A percentile compares a stretch with the other conserved stretches of the same genome.
These are phyloP conservation scores for Sialis fuliginosa DNA, from an alignment of 2,888 invertebrate genomes.

Conservation along the genomic window DNA sequence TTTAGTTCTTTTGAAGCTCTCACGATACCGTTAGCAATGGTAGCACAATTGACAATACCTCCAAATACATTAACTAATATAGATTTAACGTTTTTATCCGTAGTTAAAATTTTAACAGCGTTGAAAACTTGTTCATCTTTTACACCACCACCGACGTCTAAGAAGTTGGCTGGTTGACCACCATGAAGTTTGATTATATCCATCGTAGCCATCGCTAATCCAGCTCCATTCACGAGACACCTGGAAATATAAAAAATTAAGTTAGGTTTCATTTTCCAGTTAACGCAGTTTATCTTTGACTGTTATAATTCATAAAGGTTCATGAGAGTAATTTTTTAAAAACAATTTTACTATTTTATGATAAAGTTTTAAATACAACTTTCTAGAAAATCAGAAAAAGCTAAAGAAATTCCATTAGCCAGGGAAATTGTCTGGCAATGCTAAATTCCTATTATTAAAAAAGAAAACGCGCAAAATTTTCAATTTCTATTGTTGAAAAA, in stretches of 20 bases:
- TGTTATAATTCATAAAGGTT: too few relatives aligned
- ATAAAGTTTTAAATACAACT: too few relatives aligned
- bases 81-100: slow-evolving; percentile 77
- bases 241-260: slow-evolving; percentile 16
- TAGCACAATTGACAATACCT: slow-evolving; percentile 96
- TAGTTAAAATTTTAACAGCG: slow-evolving; percentile 78
- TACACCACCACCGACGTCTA: slow-evolving; percentile 94
- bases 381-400: too few relatives aligned
- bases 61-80: slow-evolving; percentile 98
- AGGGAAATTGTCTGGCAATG: too few relatives aligned
- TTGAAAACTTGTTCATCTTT: slow-evolving; percentile 85
- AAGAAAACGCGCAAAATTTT: too few relatives aligned
- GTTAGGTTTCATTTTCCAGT: not conserved
- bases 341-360: too few relatives aligned
- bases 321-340: too few relatives aligned
- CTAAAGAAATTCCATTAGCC: too few relatives aligned
- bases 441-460: too few relatives aligned
- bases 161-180: slow-evolving; percentile 93
- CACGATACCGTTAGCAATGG: slow-evolving; percentile 89
- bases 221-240: slow-evolving; percentile 90
- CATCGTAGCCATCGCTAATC: slow-evolving; percentile 99
- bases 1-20: slow-evolving; percentile 66
- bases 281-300: not conserved
- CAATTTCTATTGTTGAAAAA: too few relatives aligned
- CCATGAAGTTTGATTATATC: slow-evolving; percentile 95